phyloP scores from a whole-genome alignment of 1,140 invertebrate species.

The Neotoxoptera formosana region DNA sequence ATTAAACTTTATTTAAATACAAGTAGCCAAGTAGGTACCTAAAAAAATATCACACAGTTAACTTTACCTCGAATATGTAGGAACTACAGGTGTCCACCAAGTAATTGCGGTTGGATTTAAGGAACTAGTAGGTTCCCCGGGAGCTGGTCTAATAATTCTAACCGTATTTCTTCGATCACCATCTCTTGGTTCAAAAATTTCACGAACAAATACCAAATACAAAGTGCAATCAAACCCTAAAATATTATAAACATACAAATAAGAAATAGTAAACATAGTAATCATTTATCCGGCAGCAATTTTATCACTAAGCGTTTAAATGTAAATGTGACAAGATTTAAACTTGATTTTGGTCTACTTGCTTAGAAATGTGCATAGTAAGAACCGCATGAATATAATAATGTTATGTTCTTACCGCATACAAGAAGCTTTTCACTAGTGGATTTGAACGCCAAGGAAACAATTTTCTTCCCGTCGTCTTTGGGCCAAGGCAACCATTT shows the following conservation, averaged over 20 bases:
- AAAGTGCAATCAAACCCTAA: slow-evolving; percentile 53
- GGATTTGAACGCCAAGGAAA: slow-evolving; percentile 48
- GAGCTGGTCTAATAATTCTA: slow-evolving; percentile 54
- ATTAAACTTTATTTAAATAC: background rate
- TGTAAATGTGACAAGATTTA: background rate
- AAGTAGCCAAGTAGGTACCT: too few relatives aligned
- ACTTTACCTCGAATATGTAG: slow-evolving; percentile 50
- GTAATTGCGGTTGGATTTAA: slow-evolving; percentile 44
- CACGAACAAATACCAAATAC: slow-evolving; percentile 55
- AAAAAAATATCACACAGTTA: background rate
- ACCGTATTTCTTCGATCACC: slow-evolving; percentile 49
- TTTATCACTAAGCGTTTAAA: background rate
- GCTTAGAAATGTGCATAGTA: background rate
- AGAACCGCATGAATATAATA: background rate
- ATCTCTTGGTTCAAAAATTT: slow-evolving; percentile 53
- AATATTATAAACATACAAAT: background rate
- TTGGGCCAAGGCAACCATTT: slow-evolving; percentile 53
- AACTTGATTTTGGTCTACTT: background rate
- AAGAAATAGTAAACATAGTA: background rate
- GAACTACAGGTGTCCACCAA: slow-evolving; percentile 52
- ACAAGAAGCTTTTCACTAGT: slow-evolving; percentile 46
- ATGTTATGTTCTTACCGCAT: slow-evolving; percentile 9
- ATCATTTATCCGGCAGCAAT: background rate
- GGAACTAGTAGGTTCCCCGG: slow-evolving; percentile 41
- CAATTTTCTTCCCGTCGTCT: slow-evolving; percentile 44